These are phyloP conservation scores for Sarcophaga caerulescens DNA, from an alignment of 2,888 invertebrate species.

Conservation along the genomic window DNA sequence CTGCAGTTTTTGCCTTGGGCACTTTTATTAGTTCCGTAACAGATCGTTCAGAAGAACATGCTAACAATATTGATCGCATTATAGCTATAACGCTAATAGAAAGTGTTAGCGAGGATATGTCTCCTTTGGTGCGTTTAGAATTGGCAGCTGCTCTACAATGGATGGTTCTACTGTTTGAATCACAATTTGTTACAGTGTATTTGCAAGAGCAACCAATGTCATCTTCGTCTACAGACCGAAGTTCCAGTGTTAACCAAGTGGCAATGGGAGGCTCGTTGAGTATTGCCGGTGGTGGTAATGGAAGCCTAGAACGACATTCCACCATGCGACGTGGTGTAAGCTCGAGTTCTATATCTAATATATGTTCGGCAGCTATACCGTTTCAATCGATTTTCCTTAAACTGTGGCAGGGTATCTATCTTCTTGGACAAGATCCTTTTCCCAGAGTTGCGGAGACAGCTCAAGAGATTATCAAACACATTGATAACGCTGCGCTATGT, in stretches of 20 bases:
- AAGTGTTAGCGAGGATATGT: slow-evolving; percentile 90
- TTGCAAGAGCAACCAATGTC: slow-evolving; percentile 83
- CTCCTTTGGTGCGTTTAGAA: slow-evolving; percentile 93
- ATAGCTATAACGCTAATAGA: slow-evolving; percentile 93
- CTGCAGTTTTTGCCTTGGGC: slow-evolving; percentile 96
- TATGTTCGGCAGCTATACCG: slow-evolving; percentile 75
- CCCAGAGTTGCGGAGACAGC: slow-evolving; percentile 91
- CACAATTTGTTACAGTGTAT: slow-evolving; percentile 90
- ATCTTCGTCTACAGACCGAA: slow-evolving; percentile 72
- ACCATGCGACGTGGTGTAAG: slow-evolving; percentile 86
- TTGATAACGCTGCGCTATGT: slow-evolving; percentile 85
- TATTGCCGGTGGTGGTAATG: slow-evolving; percentile 71
- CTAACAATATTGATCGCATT: slow-evolving; percentile 95
- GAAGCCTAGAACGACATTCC: slow-evolving; percentile 80
- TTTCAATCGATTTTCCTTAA: slow-evolving; percentile 90
- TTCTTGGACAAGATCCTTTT: slow-evolving; percentile 93
- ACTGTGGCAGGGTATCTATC: slow-evolving; percentile 91
- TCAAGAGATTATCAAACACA: slow-evolving; percentile 88
- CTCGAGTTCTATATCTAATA: slow-evolving; percentile 86
- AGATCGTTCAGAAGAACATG: slow-evolving; percentile 95
- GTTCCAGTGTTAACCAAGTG: slow-evolving; percentile 74
- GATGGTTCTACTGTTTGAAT: slow-evolving; percentile 93
- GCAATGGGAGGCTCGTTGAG: slow-evolving; percentile 64
- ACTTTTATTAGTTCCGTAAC: slow-evolving; percentile 93
- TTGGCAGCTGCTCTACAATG: slow-evolving; percentile 93